phyloP scores from a whole-genome alignment of 1,140 invertebrate species.

The Aplysia californica region DNA sequence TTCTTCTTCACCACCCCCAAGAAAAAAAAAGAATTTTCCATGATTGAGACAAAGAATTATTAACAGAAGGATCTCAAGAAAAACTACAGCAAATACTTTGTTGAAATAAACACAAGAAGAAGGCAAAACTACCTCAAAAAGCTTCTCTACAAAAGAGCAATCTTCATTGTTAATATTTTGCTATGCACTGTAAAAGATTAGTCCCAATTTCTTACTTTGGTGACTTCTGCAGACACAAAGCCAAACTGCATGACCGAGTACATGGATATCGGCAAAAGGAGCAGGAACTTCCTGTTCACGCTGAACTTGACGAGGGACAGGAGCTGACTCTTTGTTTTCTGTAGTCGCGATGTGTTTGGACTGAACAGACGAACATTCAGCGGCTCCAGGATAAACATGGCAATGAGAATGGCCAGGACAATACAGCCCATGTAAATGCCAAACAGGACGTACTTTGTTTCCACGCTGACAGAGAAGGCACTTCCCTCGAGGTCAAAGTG shows the following conservation, averaged over 20 bases:
- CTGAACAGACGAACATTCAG: slow-evolving; percentile 32
- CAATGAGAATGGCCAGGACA: slow-evolving; percentile 43
- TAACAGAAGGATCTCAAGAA: neutral
- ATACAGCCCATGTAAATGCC: slow-evolving; percentile 47
- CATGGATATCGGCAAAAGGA: slow-evolving; percentile 40
- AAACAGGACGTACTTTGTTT: slow-evolving; percentile 46
- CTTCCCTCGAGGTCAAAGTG: slow-evolving; percentile 33
- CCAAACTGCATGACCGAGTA: slow-evolving; percentile 45
- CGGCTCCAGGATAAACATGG: slow-evolving; percentile 45
- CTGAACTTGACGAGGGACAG: slow-evolving; percentile 45
- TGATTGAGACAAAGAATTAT: neutral
- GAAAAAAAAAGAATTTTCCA: neutral
- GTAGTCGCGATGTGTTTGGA: neutral
- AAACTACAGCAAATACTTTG: neutral
- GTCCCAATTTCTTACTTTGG: slow-evolving; percentile 38
- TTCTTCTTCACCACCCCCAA: too few species aligned
- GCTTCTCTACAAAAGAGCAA: too few species aligned
- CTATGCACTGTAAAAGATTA: neutral
- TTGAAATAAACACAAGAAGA: neutral
- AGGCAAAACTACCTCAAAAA: neutral
- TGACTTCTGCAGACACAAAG: slow-evolving; percentile 49
- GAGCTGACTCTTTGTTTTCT: slow-evolving; percentile 32
- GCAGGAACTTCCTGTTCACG: slow-evolving; percentile 36
- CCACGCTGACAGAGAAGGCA: slow-evolving; percentile 19
- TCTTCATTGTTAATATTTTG: neutral